Base-by-base conservation (phyloP, 1,140 invertebrate species). In the Phthorimaea operculella region DNA sequence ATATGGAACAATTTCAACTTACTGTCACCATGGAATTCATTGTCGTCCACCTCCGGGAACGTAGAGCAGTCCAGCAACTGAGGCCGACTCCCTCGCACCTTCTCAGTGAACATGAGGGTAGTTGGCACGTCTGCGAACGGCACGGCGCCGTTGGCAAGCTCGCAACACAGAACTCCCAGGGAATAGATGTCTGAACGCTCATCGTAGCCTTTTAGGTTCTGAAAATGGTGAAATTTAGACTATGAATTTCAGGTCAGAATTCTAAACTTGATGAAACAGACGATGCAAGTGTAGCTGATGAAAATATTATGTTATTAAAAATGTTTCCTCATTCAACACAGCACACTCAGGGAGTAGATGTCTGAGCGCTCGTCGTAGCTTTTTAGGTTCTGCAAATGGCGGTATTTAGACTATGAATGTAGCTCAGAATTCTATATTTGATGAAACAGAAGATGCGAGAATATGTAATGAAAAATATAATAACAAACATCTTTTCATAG, bases 171-270 rank as follows among this genome's bases (percentile, higher is more conserved):
- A 57, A 97, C 93, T 34, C 96, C 96, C 50, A 97, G 62, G 63
- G 95, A 97, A 70, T 98, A 97, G 28, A 96, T 92, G 82, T 98
- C 96, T 4, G 94, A 95, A 66, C 93, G 93, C 72, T 93, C 91
- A 74, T 94, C 93, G 72, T 97, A 97, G 8, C 96, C 96, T 64
- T 88, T 87, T 55, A 97, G 84, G 87, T 97, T 96, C 90, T 94
- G 85, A 4, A 85, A 76, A 28, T 28, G 21, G 21, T 28, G 21
- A 28, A 28, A 2, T 28, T 28, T 28, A 28, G 2, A 28, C 2
- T 28, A 28, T 28, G 6, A n/a, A n/a, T n/a, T n/a, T n/a, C n/a
- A n/a, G n/a, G n/a, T n/a, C n/a, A n/a, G n/a, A n/a, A n/a, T n/a
- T n/a, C n/a, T n/a, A n/a, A n/a, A n/a, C n/a, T n/a, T n/a, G n/a